Conservation (phyloP, 2,888 invertebrate genomes). For the Steinernema carpocapsae region DNA sequence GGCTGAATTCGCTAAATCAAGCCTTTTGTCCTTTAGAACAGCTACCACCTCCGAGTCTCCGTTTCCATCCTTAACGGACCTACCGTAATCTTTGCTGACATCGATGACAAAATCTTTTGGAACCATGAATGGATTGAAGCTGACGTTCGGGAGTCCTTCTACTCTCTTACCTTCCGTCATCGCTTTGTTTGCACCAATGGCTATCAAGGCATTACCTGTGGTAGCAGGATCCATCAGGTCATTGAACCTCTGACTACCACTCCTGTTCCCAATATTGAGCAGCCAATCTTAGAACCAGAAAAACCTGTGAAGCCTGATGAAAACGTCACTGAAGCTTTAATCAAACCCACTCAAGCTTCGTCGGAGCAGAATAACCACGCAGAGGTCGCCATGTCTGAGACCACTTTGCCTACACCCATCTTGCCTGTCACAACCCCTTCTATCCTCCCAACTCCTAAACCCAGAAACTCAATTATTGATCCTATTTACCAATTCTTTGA, state of each 20-base stretch:
- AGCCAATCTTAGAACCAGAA: no score
- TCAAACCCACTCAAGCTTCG: neutral
- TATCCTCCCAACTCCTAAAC: no score
- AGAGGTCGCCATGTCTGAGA: neutral
- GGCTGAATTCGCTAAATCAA: no score
- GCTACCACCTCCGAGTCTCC: neutral
- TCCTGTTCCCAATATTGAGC: no score
- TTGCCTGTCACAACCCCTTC: no score
- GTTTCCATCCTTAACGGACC: constrained; percentile 1
- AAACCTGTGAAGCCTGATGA: neutral
- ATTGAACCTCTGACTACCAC: neutral
- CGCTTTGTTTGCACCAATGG: neutral
- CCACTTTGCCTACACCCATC: no score
- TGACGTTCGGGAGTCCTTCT: constrained; percentile 2
- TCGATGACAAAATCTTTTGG: neutral
- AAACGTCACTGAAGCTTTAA: neutral
- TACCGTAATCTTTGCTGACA: neutral
- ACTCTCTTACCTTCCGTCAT: constrained; percentile 14
- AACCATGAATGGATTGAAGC: neutral
- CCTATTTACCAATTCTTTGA: no score
- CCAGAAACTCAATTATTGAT: no score
- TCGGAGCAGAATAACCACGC: neutral
- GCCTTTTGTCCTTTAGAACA: neutral
- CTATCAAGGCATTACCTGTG: neutral
- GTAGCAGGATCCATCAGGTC: neutral